Percentiles rank a stretch among this genome's conserved stretches.
Conservation (phyloP, 2,113 vertebrate species). For the Prietella phreatophila region DNA sequence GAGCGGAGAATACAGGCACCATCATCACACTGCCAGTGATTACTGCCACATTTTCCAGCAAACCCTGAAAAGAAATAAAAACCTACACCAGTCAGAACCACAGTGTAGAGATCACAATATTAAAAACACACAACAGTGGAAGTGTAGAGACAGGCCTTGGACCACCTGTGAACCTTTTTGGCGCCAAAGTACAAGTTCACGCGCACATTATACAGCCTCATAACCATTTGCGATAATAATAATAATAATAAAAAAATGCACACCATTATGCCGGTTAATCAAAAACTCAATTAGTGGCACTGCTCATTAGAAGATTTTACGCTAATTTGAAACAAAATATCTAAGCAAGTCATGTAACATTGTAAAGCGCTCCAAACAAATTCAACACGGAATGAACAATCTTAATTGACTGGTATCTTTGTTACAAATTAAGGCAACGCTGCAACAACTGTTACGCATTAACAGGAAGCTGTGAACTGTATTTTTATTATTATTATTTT, state of each 20-base stretch:
- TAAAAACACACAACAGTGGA: not conserved
- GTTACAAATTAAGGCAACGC: not conserved
- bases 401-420: not conserved
- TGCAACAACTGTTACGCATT: not conserved
- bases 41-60: slow-evolving; percentile 47
- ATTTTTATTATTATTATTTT: slow-evolving; percentile 9
- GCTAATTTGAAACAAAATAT: not conserved
- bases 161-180: not conserved
- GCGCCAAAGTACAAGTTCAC: not conserved
- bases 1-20: slow-evolving; percentile 74
- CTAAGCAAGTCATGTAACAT: not conserved
- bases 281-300: fast-evolving
- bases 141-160: not conserved
- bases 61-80: slow-evolving; percentile 46
- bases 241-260: not conserved
- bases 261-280: not conserved
- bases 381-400: fast-evolving
- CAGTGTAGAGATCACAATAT: not conserved
- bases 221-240: not conserved
- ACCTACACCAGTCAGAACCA: not conserved
- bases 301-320: not conserved
- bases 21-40: slow-evolving; percentile 84
- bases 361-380: not conserved
- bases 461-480: not conserved
- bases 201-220: not conserved